Conservation (phyloP, 1,140 invertebrate species). For the Calosoma granatense region DNA sequence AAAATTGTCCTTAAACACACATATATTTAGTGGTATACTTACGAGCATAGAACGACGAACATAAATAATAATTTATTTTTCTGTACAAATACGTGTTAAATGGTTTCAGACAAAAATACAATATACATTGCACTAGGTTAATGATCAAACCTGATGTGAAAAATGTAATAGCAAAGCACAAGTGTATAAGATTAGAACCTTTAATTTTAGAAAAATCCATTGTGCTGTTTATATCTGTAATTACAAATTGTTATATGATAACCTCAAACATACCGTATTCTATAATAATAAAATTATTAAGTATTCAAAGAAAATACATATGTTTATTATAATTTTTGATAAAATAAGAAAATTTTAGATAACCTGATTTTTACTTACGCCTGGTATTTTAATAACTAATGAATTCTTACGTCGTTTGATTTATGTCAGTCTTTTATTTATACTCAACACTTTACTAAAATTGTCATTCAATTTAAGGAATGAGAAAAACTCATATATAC, state of each 20-base stretch:
- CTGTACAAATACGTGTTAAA: slow-evolving; percentile 69
- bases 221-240: slow-evolving; percentile 1
- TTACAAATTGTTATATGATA: slow-evolving; percentile 7
- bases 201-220: slow-evolving; percentile 35
- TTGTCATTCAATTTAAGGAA: no score
- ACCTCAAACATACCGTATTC: no score
- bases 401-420: no score
- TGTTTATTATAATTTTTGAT: no score
- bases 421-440: no score
- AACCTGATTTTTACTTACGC: no score
- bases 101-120: slow-evolving; percentile 64
- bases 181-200: slow-evolving; percentile 53
- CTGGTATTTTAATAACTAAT: no score
- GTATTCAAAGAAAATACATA: no score
- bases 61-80: slow-evolving; percentile 85
- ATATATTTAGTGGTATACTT: slow-evolving; percentile 45
- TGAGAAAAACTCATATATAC: no score
- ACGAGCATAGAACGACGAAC: slow-evolving; percentile 84
- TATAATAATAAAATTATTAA: no score
- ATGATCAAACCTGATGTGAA: slow-evolving; percentile 80
- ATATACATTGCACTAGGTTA: slow-evolving; percentile 67
- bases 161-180: slow-evolving; percentile 81
- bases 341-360: no score
- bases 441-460: no score
- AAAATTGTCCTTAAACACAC: slow-evolving; percentile 14